phyloP scores from a whole-genome alignment of 2,888 invertebrate species.

The Geotrupes spiniger region DNA sequence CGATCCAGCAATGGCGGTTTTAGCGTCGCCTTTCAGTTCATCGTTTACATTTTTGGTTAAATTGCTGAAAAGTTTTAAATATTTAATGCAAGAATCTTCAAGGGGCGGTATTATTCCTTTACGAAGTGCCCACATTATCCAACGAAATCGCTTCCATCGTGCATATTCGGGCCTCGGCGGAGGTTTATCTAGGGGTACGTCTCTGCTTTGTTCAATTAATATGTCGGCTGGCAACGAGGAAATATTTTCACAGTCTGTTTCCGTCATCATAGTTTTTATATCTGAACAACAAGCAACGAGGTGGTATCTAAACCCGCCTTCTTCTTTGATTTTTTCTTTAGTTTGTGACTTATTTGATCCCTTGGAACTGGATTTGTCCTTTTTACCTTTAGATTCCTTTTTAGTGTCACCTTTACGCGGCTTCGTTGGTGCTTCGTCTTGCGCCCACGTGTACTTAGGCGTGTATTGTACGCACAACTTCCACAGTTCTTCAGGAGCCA shows the following conservation, averaged over 20 bases:
- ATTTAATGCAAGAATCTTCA: conserved; percentile 30
- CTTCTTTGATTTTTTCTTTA: conserved; percentile 9
- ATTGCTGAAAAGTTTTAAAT: conserved; percentile 38
- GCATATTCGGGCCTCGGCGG: conserved; percentile 40
- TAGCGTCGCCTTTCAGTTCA: conserved; percentile 14
- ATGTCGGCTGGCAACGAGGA: conserved; percentile 45
- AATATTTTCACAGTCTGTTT: conserved; percentile 37
- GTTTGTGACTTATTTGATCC: conserved; percentile 15
- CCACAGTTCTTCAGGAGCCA: conserved; percentile 34
- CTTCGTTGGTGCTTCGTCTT: conserved; percentile 11
- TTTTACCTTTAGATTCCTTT: conserved; percentile 10
- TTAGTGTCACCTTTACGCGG: background rate
- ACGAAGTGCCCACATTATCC: conserved; percentile 50
- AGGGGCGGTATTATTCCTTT: conserved; percentile 35
- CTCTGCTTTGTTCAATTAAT: conserved; percentile 45
- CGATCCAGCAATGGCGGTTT: conserved; percentile 14
- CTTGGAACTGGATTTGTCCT: conserved; percentile 11
- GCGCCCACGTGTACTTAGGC: conserved; percentile 34
- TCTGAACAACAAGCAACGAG: conserved; percentile 31
- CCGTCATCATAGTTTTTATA: conserved; percentile 20
- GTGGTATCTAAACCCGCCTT: conserved; percentile 21
- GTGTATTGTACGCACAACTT: conserved; percentile 28
- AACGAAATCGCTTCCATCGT: conserved; percentile 51
- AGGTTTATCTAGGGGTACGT: conserved; percentile 44
- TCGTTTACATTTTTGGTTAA: conserved; percentile 18